Conservation (phyloP, 2,113 vertebrate genomes). For the Scatophagus argus region DNA sequence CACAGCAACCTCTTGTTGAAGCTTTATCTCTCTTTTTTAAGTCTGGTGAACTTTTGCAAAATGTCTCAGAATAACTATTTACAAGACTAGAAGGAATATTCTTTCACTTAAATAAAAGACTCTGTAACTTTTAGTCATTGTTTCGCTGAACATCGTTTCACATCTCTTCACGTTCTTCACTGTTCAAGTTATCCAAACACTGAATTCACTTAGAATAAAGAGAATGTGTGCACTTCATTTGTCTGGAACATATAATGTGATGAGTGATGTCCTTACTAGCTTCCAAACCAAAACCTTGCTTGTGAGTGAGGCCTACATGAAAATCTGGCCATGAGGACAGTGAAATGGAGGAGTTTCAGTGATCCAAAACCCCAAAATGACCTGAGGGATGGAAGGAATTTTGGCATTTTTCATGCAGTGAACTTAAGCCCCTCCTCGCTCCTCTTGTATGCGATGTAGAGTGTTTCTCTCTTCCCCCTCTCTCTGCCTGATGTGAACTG, state of each 20-base stretch:
- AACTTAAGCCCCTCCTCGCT: slow-evolving; percentile 18
- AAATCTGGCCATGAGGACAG: slow-evolving; percentile 27
- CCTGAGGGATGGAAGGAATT: slow-evolving; percentile 57
- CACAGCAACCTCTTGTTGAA: slow-evolving; percentile 11
- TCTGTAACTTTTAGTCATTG: not conserved
- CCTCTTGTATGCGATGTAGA: slow-evolving; percentile 15
- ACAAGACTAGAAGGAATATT: not conserved
- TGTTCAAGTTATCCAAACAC: not conserved
- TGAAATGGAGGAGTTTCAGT: slow-evolving; percentile 50
- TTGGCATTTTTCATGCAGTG: slow-evolving; percentile 40
- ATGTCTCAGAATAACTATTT: not conserved
- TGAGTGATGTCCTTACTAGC: slow-evolving; percentile 35
- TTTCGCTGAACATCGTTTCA: not conserved
- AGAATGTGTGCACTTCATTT: slow-evolving; percentile 30
- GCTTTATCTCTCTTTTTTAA: not conserved
- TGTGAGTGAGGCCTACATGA: slow-evolving; percentile 17
- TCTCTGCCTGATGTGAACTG: slow-evolving; percentile 7
- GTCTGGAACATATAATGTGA: slow-evolving; percentile 43
- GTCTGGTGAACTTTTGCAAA: slow-evolving; percentile 1
- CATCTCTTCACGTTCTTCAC: not conserved
- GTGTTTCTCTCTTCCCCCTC: slow-evolving; percentile 12
- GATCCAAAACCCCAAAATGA: slow-evolving; percentile 50
- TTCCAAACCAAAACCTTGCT: slow-evolving; percentile 35
- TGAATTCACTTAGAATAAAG: slow-evolving; percentile 24
- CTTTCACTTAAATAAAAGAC: not conserved